Base-by-base conservation (phyloP, 2,113 vertebrate species). In the Elaphurus davidianus region DNA sequence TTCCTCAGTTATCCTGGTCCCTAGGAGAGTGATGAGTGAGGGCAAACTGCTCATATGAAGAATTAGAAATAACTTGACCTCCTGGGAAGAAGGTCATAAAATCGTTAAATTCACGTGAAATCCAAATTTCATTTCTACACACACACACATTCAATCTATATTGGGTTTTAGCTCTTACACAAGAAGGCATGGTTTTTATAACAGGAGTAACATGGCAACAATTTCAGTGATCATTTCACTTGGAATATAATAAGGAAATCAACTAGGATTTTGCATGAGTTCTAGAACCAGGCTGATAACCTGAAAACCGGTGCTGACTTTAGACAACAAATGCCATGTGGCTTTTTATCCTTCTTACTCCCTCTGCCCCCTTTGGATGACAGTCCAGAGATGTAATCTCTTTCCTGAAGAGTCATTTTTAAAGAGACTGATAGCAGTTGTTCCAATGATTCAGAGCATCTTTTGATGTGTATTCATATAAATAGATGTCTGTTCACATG, bases 41-140 rank as follows among this genome's bases (percentile, higher is more conserved):
- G 76, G 55, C 91, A 33, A 54, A 8, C 10, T 54, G 94, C 23
- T 96, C 90, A 94, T 85, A 97, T 52, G 23, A 91, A 94, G 88
- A 97, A 94, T 86, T 97, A 97, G 87, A 97, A 98, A 96, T 97
- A 97, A 88, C 97, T 98, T 98, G 94, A 92, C 74, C 54, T 98
- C 94, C 95, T 84, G 96, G 93, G 79, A 92, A 82, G 88, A 81
- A 98, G 76, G 92, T 97, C 54, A 95, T 91, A 96, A 97, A 96
- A 79, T 97, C 8, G 7, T 97, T 98, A 93, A 97, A 82, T 89
- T 98, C 55, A 59, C 60, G n/a, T 85, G 28, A 93, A 97, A 97
- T 98, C 45, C 94, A 97, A 97, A 97, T 98, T 98, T 98, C 5
- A 93, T 97, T 98, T 98, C 91, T 94, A 94, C 88, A 97, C 59